Base-by-base conservation (phyloP, 2,888 invertebrate genomes). In the Oxycera nigricornis region DNA sequence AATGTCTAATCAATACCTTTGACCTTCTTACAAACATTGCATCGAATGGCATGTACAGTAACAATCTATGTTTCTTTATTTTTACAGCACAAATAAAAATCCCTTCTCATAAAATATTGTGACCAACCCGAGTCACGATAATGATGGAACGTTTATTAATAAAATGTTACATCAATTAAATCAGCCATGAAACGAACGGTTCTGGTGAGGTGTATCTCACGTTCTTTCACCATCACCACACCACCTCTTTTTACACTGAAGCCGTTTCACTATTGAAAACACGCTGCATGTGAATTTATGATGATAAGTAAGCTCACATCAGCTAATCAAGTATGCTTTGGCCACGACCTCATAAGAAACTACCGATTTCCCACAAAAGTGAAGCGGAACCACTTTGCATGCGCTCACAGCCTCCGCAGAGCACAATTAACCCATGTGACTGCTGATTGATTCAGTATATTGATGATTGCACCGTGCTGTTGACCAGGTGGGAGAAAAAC, bases 71-170 rank as follows among this genome's bases (percentile, higher is more conserved):
- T 28, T 39, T 28, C 14, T 28, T 65, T 26, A 7, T 20, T 30
- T 22, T 20, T 30, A n/a, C 20, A 41, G 9, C 24, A 14, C 9
- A 9, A 30, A 30, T 41, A 17, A 22, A 52, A 52, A 30, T 17
- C 14, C 9, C 39, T 26, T 55, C 24, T 22, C 59, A 59, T 72
- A 59, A 72, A 50, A 52, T 52, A 59, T 73, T 61, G 73, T 62
- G 73, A 65, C 73, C 65, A 52, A 35, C n/a, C 24, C 4, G 7
- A 73, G 73, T 73, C 73, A 73, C 73, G 73, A 73, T 65, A 65
- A 65, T 73, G 73, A 73, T 73, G 65, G 57, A 67, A 57, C 17
- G 65, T 73, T 73, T 73, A 73, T 73, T 65, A 73, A 73, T 73
- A 73, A 73, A 73, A 65, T 73, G 65, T 65, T 73, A 67, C 73